phyloP scores from a whole-genome alignment of 2,888 invertebrate species.

The Oligia strigilis region DNA sequence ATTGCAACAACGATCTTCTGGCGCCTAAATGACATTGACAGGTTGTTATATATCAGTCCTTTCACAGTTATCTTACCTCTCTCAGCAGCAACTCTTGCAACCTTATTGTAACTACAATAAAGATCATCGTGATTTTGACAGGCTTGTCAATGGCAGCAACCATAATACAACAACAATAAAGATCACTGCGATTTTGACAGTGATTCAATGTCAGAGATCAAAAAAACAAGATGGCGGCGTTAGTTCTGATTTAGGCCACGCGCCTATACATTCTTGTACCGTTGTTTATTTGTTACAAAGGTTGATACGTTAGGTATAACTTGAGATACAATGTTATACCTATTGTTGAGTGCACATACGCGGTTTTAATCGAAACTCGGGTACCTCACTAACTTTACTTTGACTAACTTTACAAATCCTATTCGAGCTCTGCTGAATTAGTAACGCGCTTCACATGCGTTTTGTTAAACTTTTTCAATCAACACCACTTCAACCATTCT shows the following conservation, averaged over 20 bases:
- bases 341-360: background rate
- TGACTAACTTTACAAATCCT: constrained; percentile 41
- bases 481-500: constrained; percentile 5
- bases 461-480: constrained; percentile 50
- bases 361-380: background rate
- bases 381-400: constrained; percentile 25
- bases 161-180: background rate
- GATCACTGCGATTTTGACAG: background rate
- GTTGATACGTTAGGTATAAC: background rate
- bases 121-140: no score
- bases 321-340: background rate
- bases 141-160: background rate
- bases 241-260: background rate
- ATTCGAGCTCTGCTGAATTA: constrained; percentile 39
- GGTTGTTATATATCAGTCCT: background rate
- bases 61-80: background rate
- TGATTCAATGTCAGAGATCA: background rate
- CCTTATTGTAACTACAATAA: no score
- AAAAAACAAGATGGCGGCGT: background rate
- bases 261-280: background rate
- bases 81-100: no score
- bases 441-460: constrained; percentile 27
- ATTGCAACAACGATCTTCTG: no score
- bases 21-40: no score
- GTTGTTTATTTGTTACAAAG: background rate